Evolutionary conservation across 2,113 vertebrate genomes (phyloP), one percentile per base, ranked within the genome.

Genomic region (Elaphurus davidianus): DNA sequence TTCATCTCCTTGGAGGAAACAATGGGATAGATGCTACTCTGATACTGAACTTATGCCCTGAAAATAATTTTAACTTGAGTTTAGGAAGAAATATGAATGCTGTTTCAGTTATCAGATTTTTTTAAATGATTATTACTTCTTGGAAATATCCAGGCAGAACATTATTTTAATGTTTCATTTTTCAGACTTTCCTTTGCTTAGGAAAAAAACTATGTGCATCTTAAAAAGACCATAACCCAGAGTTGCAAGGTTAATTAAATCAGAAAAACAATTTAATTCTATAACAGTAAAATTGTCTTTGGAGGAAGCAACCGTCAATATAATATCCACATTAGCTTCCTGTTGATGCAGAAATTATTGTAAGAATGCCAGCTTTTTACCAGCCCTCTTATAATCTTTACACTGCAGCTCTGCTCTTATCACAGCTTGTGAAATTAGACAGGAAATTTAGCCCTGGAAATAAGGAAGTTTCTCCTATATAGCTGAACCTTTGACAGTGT

Each of bases 291-390:
- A 98, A 98, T 97, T 98, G 97, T 98, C 98, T 99, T 99, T 95
- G 98, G 98, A 99, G 99, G 99, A 99, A 99, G 97, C 98, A 98
- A 98, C 98, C 99, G 98, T 99, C 98, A 84, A 98, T 99, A 98
- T 98, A 99, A 99, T 99, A 99, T 99, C 98, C 98, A 99, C 98
- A 98, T 99, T 98, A 98, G 98, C 87, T 99, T 99, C 99, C 99
- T 99, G 99, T 99, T 99, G 98, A 99, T 99, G 98, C 98, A 98
- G 98, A 98, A 98, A 98, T 98, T 98, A 98, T 97, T 99, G 99
- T 99, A 98, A 97, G 96, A 93, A 54, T 98, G 99, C 99, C 98
- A 99, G 96, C 93, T 60, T 98, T 98, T 98, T 98, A 94, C 97
- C 97, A 98, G 90, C 98, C 87, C 60, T 98, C 97, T 92, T 99